These are phyloP conservation scores for Cherax destructor DNA, from an alignment of 1,140 invertebrate species.

Conservation along the genomic window DNA sequence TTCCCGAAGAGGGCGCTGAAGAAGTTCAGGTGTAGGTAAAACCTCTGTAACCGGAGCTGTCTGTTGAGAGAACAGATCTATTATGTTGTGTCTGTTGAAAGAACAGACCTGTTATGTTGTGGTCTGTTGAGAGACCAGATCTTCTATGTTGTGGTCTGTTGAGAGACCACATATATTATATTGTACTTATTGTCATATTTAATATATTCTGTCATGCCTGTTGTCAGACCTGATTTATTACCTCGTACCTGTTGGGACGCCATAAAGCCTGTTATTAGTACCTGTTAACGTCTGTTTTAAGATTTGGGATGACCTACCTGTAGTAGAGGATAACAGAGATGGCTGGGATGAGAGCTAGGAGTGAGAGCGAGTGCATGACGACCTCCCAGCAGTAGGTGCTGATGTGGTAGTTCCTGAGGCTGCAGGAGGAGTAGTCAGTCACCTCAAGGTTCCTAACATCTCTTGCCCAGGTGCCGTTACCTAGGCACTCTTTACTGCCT, in stretches of 20 bases:
- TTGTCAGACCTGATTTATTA: too few species aligned
- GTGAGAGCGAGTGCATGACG: background rate
- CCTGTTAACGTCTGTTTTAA: too few species aligned
- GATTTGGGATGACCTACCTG: background rate
- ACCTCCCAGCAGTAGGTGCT: background rate
- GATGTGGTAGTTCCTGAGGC: background rate
- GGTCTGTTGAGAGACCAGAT: too few species aligned
- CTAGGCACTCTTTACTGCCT: background rate
- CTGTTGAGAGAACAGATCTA: background rate
- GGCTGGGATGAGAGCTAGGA: background rate
- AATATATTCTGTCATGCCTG: too few species aligned
- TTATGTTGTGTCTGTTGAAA: too few species aligned
- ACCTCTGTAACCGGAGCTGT: constrained; percentile 41
- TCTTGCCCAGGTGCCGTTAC: background rate
- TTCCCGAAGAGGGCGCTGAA: constrained; percentile 44
- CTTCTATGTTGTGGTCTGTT: too few species aligned
- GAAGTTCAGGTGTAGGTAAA: constrained; percentile 50
- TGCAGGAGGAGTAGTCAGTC: background rate
- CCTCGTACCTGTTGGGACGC: too few species aligned
- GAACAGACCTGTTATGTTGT: too few species aligned
- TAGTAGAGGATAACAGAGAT: background rate
- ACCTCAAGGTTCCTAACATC: background rate
- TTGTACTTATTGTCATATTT: too few species aligned
- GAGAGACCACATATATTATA: too few species aligned
- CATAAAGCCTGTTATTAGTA: too few species aligned